Evolutionary conservation across 2,797 vertebrate species (phyloP).

Genomic region (Micrastur ruficollis): DNA sequence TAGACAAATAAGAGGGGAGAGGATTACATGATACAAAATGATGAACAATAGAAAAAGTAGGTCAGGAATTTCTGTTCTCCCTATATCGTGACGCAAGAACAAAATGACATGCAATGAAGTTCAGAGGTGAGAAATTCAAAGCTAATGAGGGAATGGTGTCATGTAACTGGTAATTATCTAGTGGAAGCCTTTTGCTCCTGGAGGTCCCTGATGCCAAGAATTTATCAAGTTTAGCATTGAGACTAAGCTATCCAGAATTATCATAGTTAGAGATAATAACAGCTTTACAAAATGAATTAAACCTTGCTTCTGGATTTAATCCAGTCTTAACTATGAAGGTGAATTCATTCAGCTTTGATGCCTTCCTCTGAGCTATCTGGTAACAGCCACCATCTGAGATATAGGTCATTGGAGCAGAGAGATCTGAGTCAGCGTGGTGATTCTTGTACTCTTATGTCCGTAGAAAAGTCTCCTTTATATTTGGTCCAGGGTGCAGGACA

Average conservation of each 20-base stretch:
- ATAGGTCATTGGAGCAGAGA: neutral
- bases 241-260: neutral
- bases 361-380: neutral
- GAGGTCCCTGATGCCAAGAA: neutral
- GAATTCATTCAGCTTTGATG: neutral
- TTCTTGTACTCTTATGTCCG: neutral
- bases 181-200: neutral
- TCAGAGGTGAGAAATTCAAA: slow-evolving; percentile 56
- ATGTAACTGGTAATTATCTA: neutral
- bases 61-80: slow-evolving; percentile 35
- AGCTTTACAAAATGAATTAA: neutral
- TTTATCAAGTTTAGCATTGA: slow-evolving; percentile 14
- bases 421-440: neutral
- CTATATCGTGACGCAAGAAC: slow-evolving; percentile 9
- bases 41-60: slow-evolving; percentile 39
- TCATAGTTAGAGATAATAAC: neutral
- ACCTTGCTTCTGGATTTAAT: neutral
- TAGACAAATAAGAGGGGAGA: slow-evolving; percentile 44
- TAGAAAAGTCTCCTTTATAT: neutral
- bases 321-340: neutral
- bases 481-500: neutral
- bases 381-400: neutral
- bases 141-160: neutral
- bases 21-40: slow-evolving; percentile 14
- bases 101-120: slow-evolving; percentile 20